These are phyloP conservation scores for Grapholita molesta DNA, from an alignment of 1,140 invertebrate genomes.

Conservation along the genomic window DNA sequence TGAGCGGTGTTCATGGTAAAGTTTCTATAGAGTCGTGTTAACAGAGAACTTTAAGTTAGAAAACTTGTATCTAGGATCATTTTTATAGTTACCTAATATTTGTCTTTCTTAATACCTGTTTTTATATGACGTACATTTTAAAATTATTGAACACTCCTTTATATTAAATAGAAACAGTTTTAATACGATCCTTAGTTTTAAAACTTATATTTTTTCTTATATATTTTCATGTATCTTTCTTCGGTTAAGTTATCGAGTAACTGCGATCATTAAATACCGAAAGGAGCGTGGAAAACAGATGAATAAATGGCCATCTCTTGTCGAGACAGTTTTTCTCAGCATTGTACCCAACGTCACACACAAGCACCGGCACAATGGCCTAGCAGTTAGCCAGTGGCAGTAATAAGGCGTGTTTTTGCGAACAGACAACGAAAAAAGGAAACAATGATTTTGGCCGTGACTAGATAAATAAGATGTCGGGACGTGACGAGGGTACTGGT, in stretches of 20 bases:
- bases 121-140: background rate
- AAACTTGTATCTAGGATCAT: no score
- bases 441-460: slow-evolving; percentile 69
- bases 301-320: slow-evolving; percentile 37
- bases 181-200: background rate
- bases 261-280: slow-evolving; percentile 4
- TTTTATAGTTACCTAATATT: background rate
- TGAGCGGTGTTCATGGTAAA: background rate
- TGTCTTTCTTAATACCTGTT: background rate
- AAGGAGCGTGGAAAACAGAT: slow-evolving; percentile 25
- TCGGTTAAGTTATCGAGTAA: background rate
- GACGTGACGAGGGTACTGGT: slow-evolving; percentile 66
- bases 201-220: no score
- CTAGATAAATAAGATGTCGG: slow-evolving; percentile 73
- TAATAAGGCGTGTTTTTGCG: slow-evolving; percentile 65
- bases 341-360: slow-evolving; percentile 50
- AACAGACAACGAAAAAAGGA: slow-evolving; percentile 51
- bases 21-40: background rate
- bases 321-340: slow-evolving; percentile 30
- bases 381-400: slow-evolving; percentile 53
- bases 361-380: slow-evolving; percentile 49
- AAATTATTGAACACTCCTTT: background rate
- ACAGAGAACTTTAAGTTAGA: no score
- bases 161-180: background rate
- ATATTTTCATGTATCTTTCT: no score